Evolutionary conservation across 2,888 invertebrate genomes (phyloP).

Genomic region (Luperina testacea): DNA sequence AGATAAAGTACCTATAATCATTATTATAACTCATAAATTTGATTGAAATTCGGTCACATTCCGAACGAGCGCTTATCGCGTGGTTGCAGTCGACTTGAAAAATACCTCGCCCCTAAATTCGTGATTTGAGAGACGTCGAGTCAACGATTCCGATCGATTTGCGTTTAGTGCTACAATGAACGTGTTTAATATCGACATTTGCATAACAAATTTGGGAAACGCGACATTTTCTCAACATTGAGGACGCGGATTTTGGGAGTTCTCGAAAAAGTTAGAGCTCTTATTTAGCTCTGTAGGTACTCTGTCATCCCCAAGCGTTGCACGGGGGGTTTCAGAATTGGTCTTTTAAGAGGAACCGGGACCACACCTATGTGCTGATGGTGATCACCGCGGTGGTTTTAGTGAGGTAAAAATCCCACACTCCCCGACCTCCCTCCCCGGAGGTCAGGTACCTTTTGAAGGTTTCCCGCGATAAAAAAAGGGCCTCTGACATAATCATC

Average conservation of each 20-base stretch:
- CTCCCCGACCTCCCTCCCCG: too few species aligned
- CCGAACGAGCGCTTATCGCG: conserved; percentile 86
- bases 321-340: too few species aligned
- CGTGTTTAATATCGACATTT: conserved; percentile 85
- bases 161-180: conserved; percentile 85
- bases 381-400: too few species aligned
- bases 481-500: background rate
- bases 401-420: too few species aligned
- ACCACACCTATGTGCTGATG: too few species aligned
- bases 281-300: background rate
- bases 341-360: too few species aligned
- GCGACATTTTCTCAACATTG: conserved; percentile 69
- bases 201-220: conserved; percentile 80
- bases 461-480: background rate
- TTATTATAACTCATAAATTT: conserved; percentile 90
- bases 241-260: conserved; percentile 1
- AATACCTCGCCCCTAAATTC: conserved; percentile 80
- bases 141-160: conserved; percentile 87
- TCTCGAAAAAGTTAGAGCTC: background rate
- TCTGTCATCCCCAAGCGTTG: too few species aligned
- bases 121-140: conserved; percentile 79
- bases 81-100: conserved; percentile 88
- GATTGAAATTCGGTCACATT: conserved; percentile 90
- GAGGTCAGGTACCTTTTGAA: too few species aligned
- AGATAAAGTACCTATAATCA: conserved; percentile 89